Conservation (phyloP, 1,140 invertebrate genomes). For the Cepaea nemoralis region DNA sequence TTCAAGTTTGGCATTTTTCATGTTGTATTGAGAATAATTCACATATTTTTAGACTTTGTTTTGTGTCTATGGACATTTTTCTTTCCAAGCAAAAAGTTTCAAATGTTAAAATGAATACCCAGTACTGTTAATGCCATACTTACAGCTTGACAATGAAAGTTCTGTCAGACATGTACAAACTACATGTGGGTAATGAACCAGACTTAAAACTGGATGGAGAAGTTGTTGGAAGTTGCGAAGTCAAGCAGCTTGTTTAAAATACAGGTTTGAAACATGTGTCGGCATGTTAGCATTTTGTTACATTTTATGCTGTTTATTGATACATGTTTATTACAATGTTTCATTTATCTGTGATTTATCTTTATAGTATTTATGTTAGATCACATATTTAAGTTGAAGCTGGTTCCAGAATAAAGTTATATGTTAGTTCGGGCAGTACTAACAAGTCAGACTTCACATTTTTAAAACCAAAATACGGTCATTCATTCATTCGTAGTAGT, state of each 20-base stretch:
- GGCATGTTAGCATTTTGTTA: neutral
- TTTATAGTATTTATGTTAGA: constrained; percentile 5
- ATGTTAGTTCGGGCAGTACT: too few species aligned
- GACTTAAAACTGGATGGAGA: neutral
- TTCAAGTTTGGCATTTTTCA: constrained; percentile 20
- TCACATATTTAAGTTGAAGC: neutral
- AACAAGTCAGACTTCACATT: too few species aligned
- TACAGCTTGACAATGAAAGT: neutral
- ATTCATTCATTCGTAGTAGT: too few species aligned
- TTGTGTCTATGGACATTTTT: constrained; percentile 7
- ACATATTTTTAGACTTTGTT: constrained; percentile 18
- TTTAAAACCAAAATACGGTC: too few species aligned
- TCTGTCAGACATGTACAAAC: neutral
- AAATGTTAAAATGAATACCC: neutral
- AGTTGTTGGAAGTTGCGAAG: neutral
- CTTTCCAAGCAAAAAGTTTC: neutral
- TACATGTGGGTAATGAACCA: neutral
- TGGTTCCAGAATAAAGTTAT: neutral
- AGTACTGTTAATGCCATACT: constrained; percentile 21
- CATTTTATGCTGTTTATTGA: neutral
- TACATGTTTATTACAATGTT: neutral
- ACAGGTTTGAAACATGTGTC: neutral
- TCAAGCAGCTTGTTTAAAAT: neutral
- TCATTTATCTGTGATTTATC: neutral
- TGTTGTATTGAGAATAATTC: constrained; percentile 7